Evolutionary conservation across 2,888 invertebrate species (phyloP), one percentile per base, ranked within the genome.

Genomic region (Callosobruchus maculatus): DNA sequence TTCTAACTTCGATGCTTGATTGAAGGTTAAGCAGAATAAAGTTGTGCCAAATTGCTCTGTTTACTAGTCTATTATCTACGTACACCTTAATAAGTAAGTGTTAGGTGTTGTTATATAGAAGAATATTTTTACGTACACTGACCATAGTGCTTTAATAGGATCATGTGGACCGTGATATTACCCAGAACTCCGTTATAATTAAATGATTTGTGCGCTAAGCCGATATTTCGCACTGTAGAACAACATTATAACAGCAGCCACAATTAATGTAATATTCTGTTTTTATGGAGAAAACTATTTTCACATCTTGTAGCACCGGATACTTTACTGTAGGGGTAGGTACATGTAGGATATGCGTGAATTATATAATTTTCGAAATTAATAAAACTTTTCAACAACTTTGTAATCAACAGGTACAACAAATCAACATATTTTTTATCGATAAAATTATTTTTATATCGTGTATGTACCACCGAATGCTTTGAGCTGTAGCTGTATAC

Each of bases 121-220:
- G 49, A 49, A 49, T 49, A 49, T 49, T 3, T 49, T 49, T 49
- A 49, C 49, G 49, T 49, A 49, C 49, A 49, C 68, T 68, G 68
- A 68, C 68, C 68, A 68, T 68, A 68, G 4, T 21, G 68, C 75
- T 75, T 78, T 78, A 78, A 76, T 76, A 73, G 74, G 72, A 75
- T 74, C 75, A 75, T 78, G 74, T 79, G 77, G 77, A 80, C 79
- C 79, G 79, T 79, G 78, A 77, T 80, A 77, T 77, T 77, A 75
- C 72, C 77, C 73, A 74, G 74, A 74, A 79, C 77, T 78, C 80
- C 79, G 80, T 77, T 78, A 80, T 77, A 73, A 77, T 80, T 73
- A 72, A 77, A 77, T 78, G 76, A 79, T 78, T 76, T 77, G 75
- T 76, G 74, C 49, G 49, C 73, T 75, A 70, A 70, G 74, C 76